These are phyloP conservation scores for Marasmarcha lunaedactyla DNA, from an alignment of 2,888 invertebrate genomes.

Conservation along the genomic window DNA sequence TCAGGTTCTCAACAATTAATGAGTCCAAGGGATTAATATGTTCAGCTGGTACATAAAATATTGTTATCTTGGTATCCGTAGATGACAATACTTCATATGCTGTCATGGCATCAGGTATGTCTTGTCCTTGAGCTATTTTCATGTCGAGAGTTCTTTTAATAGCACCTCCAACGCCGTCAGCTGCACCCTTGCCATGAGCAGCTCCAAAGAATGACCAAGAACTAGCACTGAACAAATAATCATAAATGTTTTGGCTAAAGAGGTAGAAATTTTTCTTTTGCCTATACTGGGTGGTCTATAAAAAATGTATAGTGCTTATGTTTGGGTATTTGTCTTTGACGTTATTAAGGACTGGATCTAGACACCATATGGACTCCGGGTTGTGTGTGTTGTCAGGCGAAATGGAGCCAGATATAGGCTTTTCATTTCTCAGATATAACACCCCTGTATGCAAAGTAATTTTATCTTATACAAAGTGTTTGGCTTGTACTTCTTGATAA, in stretches of 20 bases:
- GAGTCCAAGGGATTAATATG: slow-evolving; percentile 1
- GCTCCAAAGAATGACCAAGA: slow-evolving; percentile 14
- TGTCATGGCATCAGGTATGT: slow-evolving; percentile 14
- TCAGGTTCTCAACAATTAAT: too few species aligned
- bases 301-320: too few species aligned
- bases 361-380: too few species aligned
- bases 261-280: slow-evolving; percentile 10
- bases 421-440: too few species aligned
- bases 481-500: too few species aligned
- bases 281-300: slow-evolving; percentile 6
- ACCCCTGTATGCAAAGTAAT: too few species aligned
- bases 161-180: slow-evolving; percentile 16
- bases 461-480: too few species aligned
- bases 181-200: slow-evolving; percentile 15
- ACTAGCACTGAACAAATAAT: slow-evolving; percentile 5
- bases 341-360: too few species aligned
- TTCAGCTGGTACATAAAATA: slow-evolving; percentile 7
- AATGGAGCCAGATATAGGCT: too few species aligned
- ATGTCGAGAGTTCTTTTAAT: slow-evolving; percentile 14
- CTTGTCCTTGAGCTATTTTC: slow-evolving; percentile 10
- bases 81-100: slow-evolving; percentile 5
- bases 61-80: slow-evolving; percentile 3
- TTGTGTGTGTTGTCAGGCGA: too few species aligned
- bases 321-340: too few species aligned
- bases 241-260: slow-evolving; percentile 7